Base-by-base conservation (phyloP, 1,140 invertebrate genomes). In the Calliopsis andreniformis region DNA sequence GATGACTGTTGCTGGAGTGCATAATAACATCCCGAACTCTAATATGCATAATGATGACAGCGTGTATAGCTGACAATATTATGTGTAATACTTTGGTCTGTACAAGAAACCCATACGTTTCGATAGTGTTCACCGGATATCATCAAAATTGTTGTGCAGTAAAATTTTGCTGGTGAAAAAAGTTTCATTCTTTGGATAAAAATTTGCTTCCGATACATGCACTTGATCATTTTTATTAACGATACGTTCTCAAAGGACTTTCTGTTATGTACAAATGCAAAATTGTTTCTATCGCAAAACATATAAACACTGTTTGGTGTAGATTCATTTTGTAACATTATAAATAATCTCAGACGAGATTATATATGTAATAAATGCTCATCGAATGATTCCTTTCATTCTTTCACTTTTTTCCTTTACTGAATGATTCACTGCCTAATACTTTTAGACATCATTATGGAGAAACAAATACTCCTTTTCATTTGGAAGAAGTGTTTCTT, bases 241-340 rank as follows among this genome's bases (percentile, higher is more conserved):
- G 61, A 45, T 49, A 49, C 67, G 49, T 64, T 70, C 23, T 45
- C 47, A 61, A n/a, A 55, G 45, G 59, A 49, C 47, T 71, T 42
- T 53, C 59, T 51, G 63, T 59, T 77, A 79, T 83, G 35, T 83
- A 83, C 77, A 83, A 76, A 76, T 79, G 67, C 82, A 83, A 79
- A 79, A 83, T 63, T 64, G 39, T 75, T 82, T 70, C 51, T 78
- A 64, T 71, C 61, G 35, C 66, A 66, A 79, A 83, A 63, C 53
- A 62, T 79, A 69, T 47, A 82, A 82, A 69, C 51, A 62, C 49
- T 51, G 25, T n/a, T 49, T 59, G 49, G 43, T 51, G 28, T 72
- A 56, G 45, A 68, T 82, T 61, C 32, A n/a, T 67, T 66, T 69
- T 70, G 39, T 61, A 76, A 35, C 28, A 45, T 23, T 55, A 76